These are phyloP conservation scores for Sylvia borin DNA, from an alignment of 2,797 vertebrate genomes.

Conservation along the genomic window DNA sequence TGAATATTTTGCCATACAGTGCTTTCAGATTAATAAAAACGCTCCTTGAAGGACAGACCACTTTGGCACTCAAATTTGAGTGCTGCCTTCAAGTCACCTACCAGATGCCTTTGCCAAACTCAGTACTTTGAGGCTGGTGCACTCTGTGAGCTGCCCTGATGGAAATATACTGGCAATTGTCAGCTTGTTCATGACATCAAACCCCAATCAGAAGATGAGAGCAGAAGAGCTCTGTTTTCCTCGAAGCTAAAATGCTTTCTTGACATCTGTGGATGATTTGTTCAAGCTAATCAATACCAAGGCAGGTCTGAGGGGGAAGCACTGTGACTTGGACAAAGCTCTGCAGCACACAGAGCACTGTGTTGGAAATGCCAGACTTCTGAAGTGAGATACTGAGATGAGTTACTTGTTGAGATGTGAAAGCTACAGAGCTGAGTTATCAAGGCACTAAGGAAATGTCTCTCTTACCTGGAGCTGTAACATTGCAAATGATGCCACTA, in stretches of 20 bases:
- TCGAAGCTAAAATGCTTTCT: neutral
- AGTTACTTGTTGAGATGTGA: neutral
- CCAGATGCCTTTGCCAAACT: neutral
- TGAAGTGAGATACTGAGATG: neutral
- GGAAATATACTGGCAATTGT: neutral
- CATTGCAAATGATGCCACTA: neutral
- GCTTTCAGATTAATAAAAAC: neutral
- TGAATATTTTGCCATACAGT: neutral
- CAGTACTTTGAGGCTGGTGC: neutral
- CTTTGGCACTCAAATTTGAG: neutral
- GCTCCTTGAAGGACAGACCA: neutral
- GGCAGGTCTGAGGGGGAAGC: neutral
- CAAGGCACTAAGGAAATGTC: neutral
- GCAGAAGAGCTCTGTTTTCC: neutral
- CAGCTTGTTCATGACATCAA: neutral
- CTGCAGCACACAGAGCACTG: fast-evolving
- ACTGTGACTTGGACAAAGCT: neutral
- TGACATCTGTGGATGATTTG: neutral
- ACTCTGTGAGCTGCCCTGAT: neutral
- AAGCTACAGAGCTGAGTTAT: neutral
- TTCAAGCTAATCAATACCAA: neutral
- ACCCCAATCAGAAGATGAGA: neutral
- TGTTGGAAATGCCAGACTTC: neutral
- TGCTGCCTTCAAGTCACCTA: neutral
- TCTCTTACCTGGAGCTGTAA: neutral